Conservation (phyloP, 92 coral and sea anemone genomes). For the Desmophyllum pertusum region DNA sequence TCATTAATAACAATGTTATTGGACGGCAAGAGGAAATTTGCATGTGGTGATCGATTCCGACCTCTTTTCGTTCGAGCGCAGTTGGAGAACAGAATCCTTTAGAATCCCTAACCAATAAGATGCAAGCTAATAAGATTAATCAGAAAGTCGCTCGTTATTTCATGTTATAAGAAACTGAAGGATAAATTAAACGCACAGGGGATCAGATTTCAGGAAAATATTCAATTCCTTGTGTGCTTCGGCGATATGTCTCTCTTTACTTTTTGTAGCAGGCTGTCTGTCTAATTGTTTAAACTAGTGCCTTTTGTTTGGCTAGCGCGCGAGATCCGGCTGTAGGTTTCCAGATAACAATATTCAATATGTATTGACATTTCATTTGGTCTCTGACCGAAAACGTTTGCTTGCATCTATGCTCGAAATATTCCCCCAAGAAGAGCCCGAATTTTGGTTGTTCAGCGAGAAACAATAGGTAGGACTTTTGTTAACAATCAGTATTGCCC, state of each 20-base stretch:
- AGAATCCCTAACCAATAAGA: conserved; percentile 18
- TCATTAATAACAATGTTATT: conserved; percentile 19
- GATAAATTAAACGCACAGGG: not conserved
- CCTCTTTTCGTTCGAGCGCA: not conserved
- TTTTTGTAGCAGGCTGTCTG: conserved; percentile 19
- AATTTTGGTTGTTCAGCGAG: not conserved
- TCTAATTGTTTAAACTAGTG: conserved; percentile 43
- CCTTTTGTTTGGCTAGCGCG: conserved; percentile 39
- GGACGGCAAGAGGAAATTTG: conserved; percentile 28
- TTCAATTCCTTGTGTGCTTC: conserved; percentile 10
- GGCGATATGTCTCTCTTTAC: conserved; percentile 27
- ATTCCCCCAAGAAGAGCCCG: not conserved
- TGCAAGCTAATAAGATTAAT: not conserved
- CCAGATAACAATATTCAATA: conserved; percentile 21
- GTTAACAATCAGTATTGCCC: not conserved
- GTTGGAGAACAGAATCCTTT: conserved; percentile 2
- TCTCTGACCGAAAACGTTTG: not conserved
- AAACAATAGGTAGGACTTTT: conserved; percentile 9
- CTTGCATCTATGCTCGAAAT: not conserved
- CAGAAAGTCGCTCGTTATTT: not conserved
- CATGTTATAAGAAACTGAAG: not conserved
- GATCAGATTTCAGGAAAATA: not conserved
- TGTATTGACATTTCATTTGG: conserved; percentile 9
- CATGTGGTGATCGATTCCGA: conserved; percentile 11
- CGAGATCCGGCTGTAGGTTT: not conserved